phyloP scores from a whole-genome alignment of 2,113 vertebrate genomes.

The Hymenochirus boettgeri region DNA sequence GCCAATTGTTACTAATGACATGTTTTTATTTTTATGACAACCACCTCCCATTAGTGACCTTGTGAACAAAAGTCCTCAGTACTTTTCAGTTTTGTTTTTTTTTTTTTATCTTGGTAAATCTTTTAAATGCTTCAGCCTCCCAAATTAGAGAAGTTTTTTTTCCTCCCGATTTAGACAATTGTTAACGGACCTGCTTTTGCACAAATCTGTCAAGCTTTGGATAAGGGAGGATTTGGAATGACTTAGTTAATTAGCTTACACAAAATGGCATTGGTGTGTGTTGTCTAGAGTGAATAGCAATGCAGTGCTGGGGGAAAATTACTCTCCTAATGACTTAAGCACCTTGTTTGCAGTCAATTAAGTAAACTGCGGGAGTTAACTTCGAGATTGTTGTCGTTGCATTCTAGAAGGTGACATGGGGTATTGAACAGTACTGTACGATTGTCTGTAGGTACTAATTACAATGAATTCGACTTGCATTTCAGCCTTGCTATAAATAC shows the following conservation, averaged over 20 bases:
- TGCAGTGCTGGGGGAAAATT: conserved; percentile 3
- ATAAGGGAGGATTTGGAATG: conserved; percentile 2
- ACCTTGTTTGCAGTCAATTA: conserved; percentile 4
- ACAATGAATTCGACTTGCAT: no score
- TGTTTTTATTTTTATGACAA: no score
- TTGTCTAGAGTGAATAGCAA: conserved; percentile 4
- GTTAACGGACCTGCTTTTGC: not conserved
- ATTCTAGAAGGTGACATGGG: not conserved
- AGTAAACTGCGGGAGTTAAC: not conserved
- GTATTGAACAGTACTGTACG: no score
- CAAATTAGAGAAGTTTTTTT: no score
- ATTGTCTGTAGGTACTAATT: no score
- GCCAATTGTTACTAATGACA: no score
- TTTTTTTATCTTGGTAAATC: no score
- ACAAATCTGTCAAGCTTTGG: not conserved
- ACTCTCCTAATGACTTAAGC: conserved; percentile 3
- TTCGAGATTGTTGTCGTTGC: not conserved
- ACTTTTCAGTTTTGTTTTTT: no score
- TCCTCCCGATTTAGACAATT: not conserved
- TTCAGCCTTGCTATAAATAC: no score
- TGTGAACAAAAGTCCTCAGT: no score
- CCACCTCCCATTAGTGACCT: no score
- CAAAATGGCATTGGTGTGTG: not conserved
- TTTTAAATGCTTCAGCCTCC: no score
- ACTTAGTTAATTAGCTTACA: conserved; percentile 8